phyloP scores from a whole-genome alignment of 2,797 vertebrate species.

The Neosilurus hyrtlii region DNA sequence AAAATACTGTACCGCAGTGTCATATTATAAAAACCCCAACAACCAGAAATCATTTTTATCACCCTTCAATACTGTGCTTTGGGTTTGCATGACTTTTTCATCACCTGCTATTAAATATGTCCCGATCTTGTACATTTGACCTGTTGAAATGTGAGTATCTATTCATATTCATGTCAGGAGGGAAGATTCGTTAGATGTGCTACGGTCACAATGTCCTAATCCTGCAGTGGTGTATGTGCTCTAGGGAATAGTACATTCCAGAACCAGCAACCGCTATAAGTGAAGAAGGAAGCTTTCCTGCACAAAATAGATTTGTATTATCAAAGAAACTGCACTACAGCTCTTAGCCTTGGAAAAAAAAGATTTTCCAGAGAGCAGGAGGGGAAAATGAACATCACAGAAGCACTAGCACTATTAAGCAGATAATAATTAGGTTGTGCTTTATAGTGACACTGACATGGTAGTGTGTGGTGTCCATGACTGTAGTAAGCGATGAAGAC shows the following conservation, averaged over 20 bases:
- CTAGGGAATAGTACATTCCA: conserved; percentile 4
- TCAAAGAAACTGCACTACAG: background rate
- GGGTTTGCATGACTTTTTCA: conserved; percentile 15
- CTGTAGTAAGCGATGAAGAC: background rate
- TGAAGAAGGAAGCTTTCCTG: background rate
- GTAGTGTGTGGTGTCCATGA: background rate
- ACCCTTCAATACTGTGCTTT: conserved; percentile 6
- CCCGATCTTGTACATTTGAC: background rate
- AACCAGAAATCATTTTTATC: conserved; percentile 23
- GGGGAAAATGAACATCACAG: background rate
- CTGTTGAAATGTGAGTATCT: conserved; percentile 11
- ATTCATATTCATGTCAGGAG: conserved; percentile 1
- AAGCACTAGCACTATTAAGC: background rate
- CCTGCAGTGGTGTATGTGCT: background rate
- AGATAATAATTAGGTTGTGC: background rate
- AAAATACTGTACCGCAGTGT: conserved; percentile 3
- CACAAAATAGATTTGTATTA: background rate
- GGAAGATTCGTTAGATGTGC: conserved; percentile 10
- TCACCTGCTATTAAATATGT: conserved; percentile 19
- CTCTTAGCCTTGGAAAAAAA: background rate
- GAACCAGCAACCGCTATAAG: background rate
- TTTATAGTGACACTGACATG: background rate
- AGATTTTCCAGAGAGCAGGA: background rate
- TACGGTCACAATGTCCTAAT: conserved; percentile 11
- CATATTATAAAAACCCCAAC: background rate